Percentiles rank a stretch among this genome's conserved stretches.
phyloP scores from a whole-genome alignment of 2,888 invertebrate genomes.

The Mactromeris polynyma region DNA sequence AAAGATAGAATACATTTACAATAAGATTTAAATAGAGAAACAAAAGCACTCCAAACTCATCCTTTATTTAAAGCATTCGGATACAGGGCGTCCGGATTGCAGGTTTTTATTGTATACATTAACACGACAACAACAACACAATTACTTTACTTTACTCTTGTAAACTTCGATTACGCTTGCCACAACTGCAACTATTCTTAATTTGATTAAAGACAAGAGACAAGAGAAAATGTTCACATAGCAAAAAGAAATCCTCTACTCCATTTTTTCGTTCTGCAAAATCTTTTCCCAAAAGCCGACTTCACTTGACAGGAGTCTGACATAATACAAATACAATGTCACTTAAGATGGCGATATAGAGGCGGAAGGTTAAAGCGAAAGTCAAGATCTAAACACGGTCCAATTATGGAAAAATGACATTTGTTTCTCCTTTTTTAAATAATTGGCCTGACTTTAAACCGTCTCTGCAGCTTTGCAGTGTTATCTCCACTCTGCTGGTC shows the following conservation, averaged over 20 bases:
- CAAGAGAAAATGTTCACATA: not conserved
- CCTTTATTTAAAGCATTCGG: not conserved
- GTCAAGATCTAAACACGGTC: slow-evolving; percentile 33
- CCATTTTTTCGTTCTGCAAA: not conserved
- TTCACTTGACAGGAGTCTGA: not conserved
- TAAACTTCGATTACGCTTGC: not conserved
- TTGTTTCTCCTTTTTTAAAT: slow-evolving; percentile 42
- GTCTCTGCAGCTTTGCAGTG: slow-evolving; percentile 52
- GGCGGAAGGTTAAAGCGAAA: slow-evolving; percentile 37
- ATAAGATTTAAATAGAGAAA: too few relatives aligned
- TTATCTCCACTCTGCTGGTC: slow-evolving; percentile 53
- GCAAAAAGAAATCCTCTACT: not conserved
- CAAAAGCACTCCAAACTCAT: too few relatives aligned
- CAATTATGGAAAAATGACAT: slow-evolving; percentile 47
- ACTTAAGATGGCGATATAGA: slow-evolving; percentile 23
- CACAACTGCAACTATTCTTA: not conserved
- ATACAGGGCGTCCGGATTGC: not conserved
- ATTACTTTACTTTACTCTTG: not conserved
- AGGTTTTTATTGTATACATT: not conserved
- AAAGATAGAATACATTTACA: too few relatives aligned
- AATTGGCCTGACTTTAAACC: slow-evolving; percentile 52
- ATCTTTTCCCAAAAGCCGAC: not conserved
- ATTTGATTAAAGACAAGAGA: not conserved
- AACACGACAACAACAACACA: not conserved
- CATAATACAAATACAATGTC: slow-evolving; percentile 25